phyloP scores from a whole-genome alignment of 2,113 vertebrate species.

The Hylia prasina region DNA sequence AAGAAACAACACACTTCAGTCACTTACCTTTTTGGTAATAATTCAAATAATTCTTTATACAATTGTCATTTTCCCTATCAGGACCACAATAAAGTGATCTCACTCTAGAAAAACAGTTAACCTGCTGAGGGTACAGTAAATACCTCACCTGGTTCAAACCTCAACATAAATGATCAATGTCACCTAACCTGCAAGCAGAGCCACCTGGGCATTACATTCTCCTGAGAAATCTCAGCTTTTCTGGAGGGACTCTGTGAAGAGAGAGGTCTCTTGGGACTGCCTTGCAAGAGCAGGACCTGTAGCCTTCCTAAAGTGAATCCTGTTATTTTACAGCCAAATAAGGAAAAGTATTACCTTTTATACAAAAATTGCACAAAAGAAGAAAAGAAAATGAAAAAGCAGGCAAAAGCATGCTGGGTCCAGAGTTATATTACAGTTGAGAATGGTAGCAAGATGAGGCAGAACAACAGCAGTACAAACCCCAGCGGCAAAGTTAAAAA shows the following conservation, averaged over 20 bases:
- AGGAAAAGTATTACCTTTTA: neutral
- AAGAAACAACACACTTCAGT: neutral
- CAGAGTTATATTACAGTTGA: neutral
- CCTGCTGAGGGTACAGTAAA: neutral
- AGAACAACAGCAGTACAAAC: neutral
- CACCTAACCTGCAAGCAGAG: neutral
- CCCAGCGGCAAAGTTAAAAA: neutral
- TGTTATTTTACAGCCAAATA: neutral
- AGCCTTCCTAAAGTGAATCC: neutral
- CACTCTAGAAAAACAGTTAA: neutral
- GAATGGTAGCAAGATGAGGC: neutral
- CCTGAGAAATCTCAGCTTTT: neutral
- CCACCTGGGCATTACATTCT: neutral
- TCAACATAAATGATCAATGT: neutral
- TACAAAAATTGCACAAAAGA: neutral
- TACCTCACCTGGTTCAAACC: neutral
- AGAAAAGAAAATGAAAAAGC: neutral
- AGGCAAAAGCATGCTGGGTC: neutral
- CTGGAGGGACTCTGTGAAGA: neutral
- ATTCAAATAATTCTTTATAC: neutral
- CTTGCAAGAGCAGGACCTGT: neutral
- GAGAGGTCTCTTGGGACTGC: neutral
- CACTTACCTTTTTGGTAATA: neutral
- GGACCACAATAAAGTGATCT: neutral
- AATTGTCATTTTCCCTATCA: neutral